Percentiles rank a stretch among this genome's conserved stretches.
Conservation (phyloP, 2,888 invertebrate species). For the Pollenia amentaria region DNA sequence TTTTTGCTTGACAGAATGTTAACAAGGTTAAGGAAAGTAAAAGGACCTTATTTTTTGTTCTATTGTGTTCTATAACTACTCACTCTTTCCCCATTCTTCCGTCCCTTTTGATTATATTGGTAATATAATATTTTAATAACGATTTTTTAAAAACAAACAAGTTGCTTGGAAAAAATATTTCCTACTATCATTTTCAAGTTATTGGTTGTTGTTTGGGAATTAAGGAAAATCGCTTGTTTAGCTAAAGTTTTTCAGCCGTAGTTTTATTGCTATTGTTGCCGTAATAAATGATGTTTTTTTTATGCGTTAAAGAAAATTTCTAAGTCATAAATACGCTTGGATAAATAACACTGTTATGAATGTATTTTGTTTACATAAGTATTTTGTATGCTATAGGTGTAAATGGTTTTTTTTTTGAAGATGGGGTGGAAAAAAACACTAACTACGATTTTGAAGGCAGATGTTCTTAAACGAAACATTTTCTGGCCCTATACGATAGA, state of each 20-base stretch:
- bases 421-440: neutral
- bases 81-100: neutral
- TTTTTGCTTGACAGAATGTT: neutral
- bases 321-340: neutral
- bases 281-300: slow-evolving; percentile 11
- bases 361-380: neutral
- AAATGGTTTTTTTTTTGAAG: neutral
- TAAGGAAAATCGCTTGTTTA: neutral
- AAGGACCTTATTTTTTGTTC: neutral
- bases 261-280: neutral
- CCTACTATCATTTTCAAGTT: slow-evolving; percentile 5
- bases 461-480: too few species aligned
- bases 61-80: too few species aligned
- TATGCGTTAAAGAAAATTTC: slow-evolving; percentile 6
- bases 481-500: too few species aligned
- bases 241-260: slow-evolving; percentile 10
- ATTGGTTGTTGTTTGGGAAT: neutral
- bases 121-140: slow-evolving; percentile 25
- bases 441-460: neutral
- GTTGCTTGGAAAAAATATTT: neutral
- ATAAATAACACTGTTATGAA: slow-evolving; percentile 1
- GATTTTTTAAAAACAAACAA: slow-evolving; percentile 7
- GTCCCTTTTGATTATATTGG: neutral
- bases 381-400: neutral
- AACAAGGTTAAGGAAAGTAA: neutral